Percentiles rank a stretch among this genome's conserved stretches.
These are phyloP conservation scores for Leptinotarsa haldemani DNA, from an alignment of 2,888 invertebrate genomes.

Conservation along the genomic window DNA sequence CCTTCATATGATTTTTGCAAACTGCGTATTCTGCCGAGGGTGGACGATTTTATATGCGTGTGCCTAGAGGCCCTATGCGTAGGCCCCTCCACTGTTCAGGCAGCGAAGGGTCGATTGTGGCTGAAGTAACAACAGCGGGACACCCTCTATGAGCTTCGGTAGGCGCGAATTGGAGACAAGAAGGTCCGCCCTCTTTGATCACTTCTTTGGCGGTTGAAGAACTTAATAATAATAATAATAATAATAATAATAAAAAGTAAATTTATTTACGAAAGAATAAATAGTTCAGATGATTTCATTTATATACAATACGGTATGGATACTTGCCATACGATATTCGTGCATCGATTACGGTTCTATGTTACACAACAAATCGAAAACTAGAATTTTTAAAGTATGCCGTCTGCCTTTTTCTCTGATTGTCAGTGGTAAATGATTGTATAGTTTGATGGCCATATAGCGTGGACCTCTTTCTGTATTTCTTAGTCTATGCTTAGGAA, in stretches of 20 bases:
- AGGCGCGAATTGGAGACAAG: neutral
- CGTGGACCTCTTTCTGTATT: too few species aligned
- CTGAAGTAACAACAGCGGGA: neutral
- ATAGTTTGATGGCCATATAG: too few species aligned
- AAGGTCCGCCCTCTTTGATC: conserved; percentile 1
- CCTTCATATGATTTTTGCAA: conserved; percentile 43
- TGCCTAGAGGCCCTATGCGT: conserved; percentile 12
- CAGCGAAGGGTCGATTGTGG: neutral
- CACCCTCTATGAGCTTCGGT: neutral
- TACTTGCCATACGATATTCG: too few species aligned
- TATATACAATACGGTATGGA: too few species aligned
- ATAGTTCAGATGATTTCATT: neutral
- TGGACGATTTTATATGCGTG: conserved; percentile 59
- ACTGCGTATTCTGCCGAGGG: conserved; percentile 56
- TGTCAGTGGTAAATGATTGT: too few species aligned
- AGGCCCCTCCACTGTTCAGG: conserved; percentile 54
- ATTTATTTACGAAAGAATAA: neutral
- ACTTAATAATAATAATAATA: neutral
- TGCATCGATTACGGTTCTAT: too few species aligned
- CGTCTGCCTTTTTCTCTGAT: too few species aligned
- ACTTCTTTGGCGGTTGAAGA: neutral
- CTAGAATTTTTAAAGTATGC: too few species aligned
- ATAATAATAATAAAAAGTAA: neutral
- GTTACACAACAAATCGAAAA: too few species aligned
- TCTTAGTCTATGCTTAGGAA: too few species aligned